Evolutionary conservation across 2,888 invertebrate genomes (phyloP).

Genomic region (Orchesella flavescens): DNA sequence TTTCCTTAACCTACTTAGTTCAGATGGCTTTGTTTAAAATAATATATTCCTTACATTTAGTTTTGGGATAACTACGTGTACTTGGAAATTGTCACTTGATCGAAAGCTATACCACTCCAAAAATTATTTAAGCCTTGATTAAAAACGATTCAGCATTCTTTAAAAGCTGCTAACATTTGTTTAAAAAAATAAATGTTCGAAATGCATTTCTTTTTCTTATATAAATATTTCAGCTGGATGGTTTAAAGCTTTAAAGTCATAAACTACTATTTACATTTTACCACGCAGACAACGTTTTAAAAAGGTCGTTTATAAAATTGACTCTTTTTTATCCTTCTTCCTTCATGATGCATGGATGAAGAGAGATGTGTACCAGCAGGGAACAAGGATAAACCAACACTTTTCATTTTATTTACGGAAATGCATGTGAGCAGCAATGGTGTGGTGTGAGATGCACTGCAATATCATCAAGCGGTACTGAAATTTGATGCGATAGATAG

Average conservation of each 20-base stretch:
- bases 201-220: not conserved
- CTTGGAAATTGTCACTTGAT: too few species aligned
- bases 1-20: too few species aligned
- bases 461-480: not conserved
- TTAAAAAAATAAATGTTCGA: too few species aligned
- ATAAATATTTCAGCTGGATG: not conserved
- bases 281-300: not conserved
- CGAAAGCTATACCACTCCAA: too few species aligned
- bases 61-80: too few species aligned
- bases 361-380: conserved; percentile 37
- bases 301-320: conserved; percentile 8
- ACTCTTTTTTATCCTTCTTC: not conserved
- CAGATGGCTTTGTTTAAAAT: too few species aligned
- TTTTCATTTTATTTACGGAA: conserved; percentile 9
- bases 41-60: too few species aligned
- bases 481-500: not conserved
- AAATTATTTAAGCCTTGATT: too few species aligned
- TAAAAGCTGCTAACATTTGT: too few species aligned
- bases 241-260: not conserved
- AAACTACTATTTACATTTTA: conserved; percentile 4
- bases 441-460: not conserved
- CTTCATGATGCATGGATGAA: conserved; percentile 15
- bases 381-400: conserved; percentile 13
- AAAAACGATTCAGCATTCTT: too few species aligned
- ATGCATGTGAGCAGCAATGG: not conserved